Base-by-base conservation (phyloP, 2,797 vertebrate species). In the Poecilia gillii region DNA sequence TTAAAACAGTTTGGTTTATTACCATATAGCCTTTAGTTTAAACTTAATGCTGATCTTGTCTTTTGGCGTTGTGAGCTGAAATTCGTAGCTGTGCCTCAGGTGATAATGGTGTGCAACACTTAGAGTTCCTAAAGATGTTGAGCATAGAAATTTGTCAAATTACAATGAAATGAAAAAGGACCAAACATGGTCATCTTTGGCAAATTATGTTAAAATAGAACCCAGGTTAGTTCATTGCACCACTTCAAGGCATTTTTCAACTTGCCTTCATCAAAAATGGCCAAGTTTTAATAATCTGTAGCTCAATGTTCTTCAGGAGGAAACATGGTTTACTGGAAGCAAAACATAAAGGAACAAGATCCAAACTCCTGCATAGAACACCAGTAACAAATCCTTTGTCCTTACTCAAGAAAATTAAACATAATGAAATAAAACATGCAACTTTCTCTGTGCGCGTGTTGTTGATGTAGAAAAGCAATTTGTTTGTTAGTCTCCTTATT, bases 371-470 rank as follows among this genome's bases (percentile, higher is more conserved):
- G 47, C 46, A 73, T 36, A 51, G 72, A 36, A 33, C 18, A 8
- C 18, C 16, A 12, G 49, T 51, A 74, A 78, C 64, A 79, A 81
- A 76, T 47, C 3, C n/a, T 45, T 57, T 73, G 71, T 76, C 49
- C 23, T n/a, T 75, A 53, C 33, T 75, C 47, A 73, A 59, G 77
- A 72, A 62, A 66, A 9, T 39, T 43, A 47, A 74, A 81, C 72
- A 41, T 74, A 71, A 82, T 41, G 43, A 72, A 18, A 5, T 45
- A 62, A 36, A 83, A 82, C 81, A 51, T 51, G 49, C 0, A 78
- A 75, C 79, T 76, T 83, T 71, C 47, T 64, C 62, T 41, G 13
- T 72, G 75, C 57, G 76, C 14, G 2, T 77, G 31, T 76, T 20
- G 46, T 39, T 11, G 43, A 82, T 36, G 16, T 55, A 79, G 9